phyloP scores from a whole-genome alignment of 2,888 invertebrate genomes.

The Melipona beecheii region DNA sequence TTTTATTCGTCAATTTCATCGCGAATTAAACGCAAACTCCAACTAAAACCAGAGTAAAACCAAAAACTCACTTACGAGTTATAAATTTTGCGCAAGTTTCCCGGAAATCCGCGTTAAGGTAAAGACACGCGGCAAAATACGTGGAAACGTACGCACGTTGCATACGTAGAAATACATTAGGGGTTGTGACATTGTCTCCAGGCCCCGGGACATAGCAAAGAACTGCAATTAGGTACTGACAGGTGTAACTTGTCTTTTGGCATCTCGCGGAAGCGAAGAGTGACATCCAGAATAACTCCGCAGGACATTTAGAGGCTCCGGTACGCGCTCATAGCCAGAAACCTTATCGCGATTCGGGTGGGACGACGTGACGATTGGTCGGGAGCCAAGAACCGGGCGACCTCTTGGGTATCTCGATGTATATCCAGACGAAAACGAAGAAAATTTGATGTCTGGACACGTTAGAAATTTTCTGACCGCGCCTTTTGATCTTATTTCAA shows the following conservation, averaged over 20 bases:
- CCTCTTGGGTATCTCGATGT: constrained; percentile 60
- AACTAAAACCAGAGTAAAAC: too few relatives aligned
- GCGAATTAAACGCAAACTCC: too few relatives aligned
- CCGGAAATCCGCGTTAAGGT: too few relatives aligned
- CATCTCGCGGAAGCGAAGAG: constrained; percentile 74
- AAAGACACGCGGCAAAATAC: background rate
- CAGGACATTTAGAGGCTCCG: constrained; percentile 72
- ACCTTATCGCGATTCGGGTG: constrained; percentile 77
- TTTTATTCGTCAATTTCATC: too few relatives aligned
- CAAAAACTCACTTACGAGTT: too few relatives aligned
- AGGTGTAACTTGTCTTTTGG: constrained; percentile 65
- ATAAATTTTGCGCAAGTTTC: too few relatives aligned
- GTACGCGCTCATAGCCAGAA: constrained; percentile 73
- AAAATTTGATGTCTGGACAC: constrained; percentile 65
- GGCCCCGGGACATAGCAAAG: constrained; percentile 21
- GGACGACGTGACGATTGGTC: constrained; percentile 77
- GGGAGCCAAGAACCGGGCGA: constrained; percentile 76
- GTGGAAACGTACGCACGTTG: background rate
- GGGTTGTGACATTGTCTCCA: constrained; percentile 4
- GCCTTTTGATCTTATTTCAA: constrained; percentile 59
- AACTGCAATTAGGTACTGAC: constrained; percentile 60
- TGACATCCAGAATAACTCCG: constrained; percentile 77
- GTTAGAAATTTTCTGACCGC: constrained; percentile 63
- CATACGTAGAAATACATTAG: background rate
- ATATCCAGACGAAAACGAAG: constrained; percentile 68